Evolutionary conservation across 2,888 invertebrate species (phyloP), one percentile per base, ranked within the genome.

Genomic region (Acrocyrtus sp.): DNA sequence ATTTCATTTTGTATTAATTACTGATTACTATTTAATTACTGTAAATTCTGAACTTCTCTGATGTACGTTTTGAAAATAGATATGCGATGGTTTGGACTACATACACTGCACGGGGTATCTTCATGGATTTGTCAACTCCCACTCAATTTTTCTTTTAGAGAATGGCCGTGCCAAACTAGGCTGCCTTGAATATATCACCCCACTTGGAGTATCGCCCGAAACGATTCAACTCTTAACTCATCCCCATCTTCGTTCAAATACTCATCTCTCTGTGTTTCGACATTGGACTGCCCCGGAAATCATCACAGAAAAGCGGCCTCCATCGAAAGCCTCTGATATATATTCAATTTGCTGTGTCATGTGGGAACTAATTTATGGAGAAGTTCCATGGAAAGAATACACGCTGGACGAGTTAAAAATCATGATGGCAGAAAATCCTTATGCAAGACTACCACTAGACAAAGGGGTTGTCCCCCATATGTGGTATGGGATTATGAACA

Each of bases 241-340:
- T 70, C 79, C 79, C 0, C 27, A 63, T 19, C 53, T 79, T 1
- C 26, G 60, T 12, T 74, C 75, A 8, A 76, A 79, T 27, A 69
- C 70, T 54, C 78, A 80, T 53, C 54, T 78, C 21, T 22, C 51
- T 47, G 54, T 70, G 3, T 51, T 78, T 21, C 70, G 75, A 17
- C 85, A 85, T 78, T 86, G 86, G 86, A 82, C 85, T 80, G 84
- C 86, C 0, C 86, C 86, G 3, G 86, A 86, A 79, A 78, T 85
- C 5, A 81, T 86, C 73, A 77, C 82, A 26, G 83, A 83, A 15
- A 80, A 82, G 29, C 39, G 62, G 53, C 80, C 82, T 43, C 83
- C 84, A 3, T 81, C 82, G 0, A 80, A 81, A 34, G 78, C 80
- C 51, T 84, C 84, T 39, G 86, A 86, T 75, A 80, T 86, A 57